phyloP scores from a whole-genome alignment of 2,888 invertebrate genomes.

The Hyppa rectilinea region DNA sequence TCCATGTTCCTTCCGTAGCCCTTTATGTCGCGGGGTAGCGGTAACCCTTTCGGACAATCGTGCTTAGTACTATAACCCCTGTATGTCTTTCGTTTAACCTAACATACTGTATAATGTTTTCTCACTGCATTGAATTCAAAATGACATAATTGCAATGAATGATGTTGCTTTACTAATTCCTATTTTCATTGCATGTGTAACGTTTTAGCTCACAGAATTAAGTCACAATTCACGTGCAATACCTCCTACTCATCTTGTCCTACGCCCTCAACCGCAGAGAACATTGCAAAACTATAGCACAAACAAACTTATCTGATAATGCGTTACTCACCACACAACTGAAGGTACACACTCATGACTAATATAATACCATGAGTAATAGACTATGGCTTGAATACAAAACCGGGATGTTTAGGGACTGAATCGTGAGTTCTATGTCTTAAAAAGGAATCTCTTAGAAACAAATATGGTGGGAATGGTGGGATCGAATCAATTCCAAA shows the following conservation, averaged over 20 bases:
- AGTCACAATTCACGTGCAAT: conserved; percentile 43
- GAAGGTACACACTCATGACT: conserved; percentile 56
- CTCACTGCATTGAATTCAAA: too few relatives aligned
- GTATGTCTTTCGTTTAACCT: too few relatives aligned
- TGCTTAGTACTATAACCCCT: too few relatives aligned
- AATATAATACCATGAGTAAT: conserved; percentile 69
- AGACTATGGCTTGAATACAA: conserved; percentile 41
- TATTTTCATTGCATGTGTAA: neutral
- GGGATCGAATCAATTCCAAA: neutral
- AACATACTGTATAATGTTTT: too few relatives aligned
- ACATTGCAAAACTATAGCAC: conserved; percentile 71
- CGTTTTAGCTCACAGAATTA: neutral
- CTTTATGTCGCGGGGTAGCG: too few relatives aligned
- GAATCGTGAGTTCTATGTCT: conserved; percentile 15
- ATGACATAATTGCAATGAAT: too few relatives aligned
- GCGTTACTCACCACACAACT: conserved; percentile 70
- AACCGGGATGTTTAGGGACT: conserved; percentile 40
- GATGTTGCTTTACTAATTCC: neutral
- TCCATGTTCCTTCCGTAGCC: too few relatives aligned
- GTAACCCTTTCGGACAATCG: too few relatives aligned
- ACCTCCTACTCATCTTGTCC: conserved; percentile 42
- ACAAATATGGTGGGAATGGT: conserved; percentile 2
- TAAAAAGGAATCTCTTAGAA: conserved; percentile 1
- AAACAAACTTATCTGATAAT: conserved; percentile 78
- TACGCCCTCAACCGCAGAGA: conserved; percentile 51